phyloP scores from a whole-genome alignment of 2,888 invertebrate species.

The Drosophila algonquin region DNA sequence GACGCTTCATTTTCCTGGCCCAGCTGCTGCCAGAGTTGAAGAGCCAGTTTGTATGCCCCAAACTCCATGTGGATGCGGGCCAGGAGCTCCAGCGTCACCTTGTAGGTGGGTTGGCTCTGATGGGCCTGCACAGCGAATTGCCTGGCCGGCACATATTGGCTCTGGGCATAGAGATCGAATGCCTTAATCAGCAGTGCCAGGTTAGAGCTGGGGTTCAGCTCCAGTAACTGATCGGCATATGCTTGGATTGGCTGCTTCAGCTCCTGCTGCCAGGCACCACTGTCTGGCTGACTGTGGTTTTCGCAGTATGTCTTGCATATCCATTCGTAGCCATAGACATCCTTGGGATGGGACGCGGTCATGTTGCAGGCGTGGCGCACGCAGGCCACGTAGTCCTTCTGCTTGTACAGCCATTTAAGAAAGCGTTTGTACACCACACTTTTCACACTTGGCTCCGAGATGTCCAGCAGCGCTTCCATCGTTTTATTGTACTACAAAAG shows the following conservation, averaged over 20 bases:
- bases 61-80: conserved; percentile 84
- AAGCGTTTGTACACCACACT: conserved; percentile 75
- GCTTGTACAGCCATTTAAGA: conserved; percentile 80
- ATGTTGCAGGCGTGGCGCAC: conserved; percentile 85
- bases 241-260: conserved; percentile 83
- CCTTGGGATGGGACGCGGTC: conserved; percentile 84
- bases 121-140: conserved; percentile 84
- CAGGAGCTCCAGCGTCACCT: conserved; percentile 85
- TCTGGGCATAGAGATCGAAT: conserved; percentile 85
- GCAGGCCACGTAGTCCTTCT: conserved; percentile 83
- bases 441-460: conserved; percentile 45
- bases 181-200: conserved; percentile 87
- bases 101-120: conserved; percentile 82
- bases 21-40: conserved; percentile 65
- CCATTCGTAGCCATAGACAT: conserved; percentile 86
- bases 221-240: conserved; percentile 85
- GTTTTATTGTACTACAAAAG: conserved; percentile 68
- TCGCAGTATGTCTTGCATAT: conserved; percentile 87
- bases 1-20: conserved; percentile 49
- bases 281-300: conserved; percentile 53
- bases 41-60: conserved; percentile 85
- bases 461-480: conserved; percentile 68
- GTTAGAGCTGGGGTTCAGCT: conserved; percentile 86
- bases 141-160: conserved; percentile 86
- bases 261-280: conserved; percentile 49